Conservation (phyloP, 2,113 vertebrate genomes). For the Zosterops hypoxanthus region DNA sequence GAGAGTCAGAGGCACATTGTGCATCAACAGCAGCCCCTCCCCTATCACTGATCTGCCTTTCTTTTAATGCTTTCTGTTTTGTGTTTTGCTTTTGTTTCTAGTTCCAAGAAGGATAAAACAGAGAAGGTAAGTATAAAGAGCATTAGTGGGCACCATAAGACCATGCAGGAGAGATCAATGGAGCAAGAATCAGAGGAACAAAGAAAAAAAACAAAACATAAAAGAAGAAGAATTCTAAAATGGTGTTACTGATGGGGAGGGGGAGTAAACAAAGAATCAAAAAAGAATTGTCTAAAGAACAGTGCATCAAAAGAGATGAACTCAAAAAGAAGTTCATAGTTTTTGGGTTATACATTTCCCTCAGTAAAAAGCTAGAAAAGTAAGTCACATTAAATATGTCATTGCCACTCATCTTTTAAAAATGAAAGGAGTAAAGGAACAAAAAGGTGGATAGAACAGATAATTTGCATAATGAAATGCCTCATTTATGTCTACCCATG, state of each 20-base stretch:
- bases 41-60: background rate
- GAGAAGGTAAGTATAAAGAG: background rate
- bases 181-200: background rate
- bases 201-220: background rate
- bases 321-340: background rate
- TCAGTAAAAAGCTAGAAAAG: background rate
- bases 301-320: background rate
- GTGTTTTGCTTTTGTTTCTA: background rate
- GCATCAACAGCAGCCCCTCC: background rate
- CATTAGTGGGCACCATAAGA: background rate
- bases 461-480: background rate
- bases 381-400: background rate
- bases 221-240: background rate
- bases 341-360: background rate
- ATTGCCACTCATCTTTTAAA: background rate
- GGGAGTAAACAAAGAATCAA: background rate
- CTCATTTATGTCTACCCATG: background rate
- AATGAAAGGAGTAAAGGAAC: background rate
- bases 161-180: background rate
- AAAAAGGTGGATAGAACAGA: background rate
- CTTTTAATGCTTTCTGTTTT: background rate
- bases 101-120: background rate
- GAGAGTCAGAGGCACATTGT: background rate
- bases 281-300: background rate
- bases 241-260: background rate